A percentile compares a stretch with the other conserved stretches of the same genome.
Conservation (phyloP, 2,113 vertebrate genomes). For the Tragelaphus scriptus region DNA sequence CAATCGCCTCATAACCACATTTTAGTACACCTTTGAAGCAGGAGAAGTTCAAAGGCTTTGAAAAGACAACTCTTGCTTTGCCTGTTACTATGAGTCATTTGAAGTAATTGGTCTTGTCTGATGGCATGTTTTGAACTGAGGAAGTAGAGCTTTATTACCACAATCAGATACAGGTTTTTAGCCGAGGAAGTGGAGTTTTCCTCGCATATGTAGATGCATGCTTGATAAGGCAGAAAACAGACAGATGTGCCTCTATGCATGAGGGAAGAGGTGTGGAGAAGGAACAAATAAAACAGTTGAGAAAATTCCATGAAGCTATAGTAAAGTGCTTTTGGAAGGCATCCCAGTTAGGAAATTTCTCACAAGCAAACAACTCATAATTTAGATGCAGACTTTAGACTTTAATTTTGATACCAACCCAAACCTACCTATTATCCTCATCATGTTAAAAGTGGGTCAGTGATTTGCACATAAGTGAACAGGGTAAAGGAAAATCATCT, state of each 20-base stretch:
- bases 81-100: slow-evolving; percentile 87
- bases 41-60: slow-evolving; percentile 88
- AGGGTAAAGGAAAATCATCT: not conserved
- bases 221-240: slow-evolving; percentile 86
- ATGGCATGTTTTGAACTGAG: slow-evolving; percentile 87
- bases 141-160: slow-evolving; percentile 90
- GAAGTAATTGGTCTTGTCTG: slow-evolving; percentile 93
- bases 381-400: slow-evolving; percentile 71
- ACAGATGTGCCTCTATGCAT: slow-evolving; percentile 85
- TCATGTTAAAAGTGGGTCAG: slow-evolving; percentile 28
- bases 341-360: slow-evolving; percentile 77
- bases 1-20: slow-evolving; percentile 83
- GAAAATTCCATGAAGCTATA: slow-evolving; percentile 77
- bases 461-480: not conserved
- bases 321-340: slow-evolving; percentile 78
- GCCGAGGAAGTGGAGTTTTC: slow-evolving; percentile 87
- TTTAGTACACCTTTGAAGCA: slow-evolving; percentile 88
- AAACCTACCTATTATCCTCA: slow-evolving; percentile 36
- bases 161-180: slow-evolving; percentile 91
- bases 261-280: slow-evolving; percentile 82
- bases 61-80: slow-evolving; percentile 77
- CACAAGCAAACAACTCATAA: slow-evolving; percentile 62
- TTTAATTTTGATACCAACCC: slow-evolving; percentile 66
- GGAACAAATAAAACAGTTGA: slow-evolving; percentile 79
- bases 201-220: slow-evolving; percentile 87